These are phyloP conservation scores for Phrynocephalus guinanensis DNA, from an alignment of 2,797 vertebrate genomes.

Conservation along the genomic window DNA sequence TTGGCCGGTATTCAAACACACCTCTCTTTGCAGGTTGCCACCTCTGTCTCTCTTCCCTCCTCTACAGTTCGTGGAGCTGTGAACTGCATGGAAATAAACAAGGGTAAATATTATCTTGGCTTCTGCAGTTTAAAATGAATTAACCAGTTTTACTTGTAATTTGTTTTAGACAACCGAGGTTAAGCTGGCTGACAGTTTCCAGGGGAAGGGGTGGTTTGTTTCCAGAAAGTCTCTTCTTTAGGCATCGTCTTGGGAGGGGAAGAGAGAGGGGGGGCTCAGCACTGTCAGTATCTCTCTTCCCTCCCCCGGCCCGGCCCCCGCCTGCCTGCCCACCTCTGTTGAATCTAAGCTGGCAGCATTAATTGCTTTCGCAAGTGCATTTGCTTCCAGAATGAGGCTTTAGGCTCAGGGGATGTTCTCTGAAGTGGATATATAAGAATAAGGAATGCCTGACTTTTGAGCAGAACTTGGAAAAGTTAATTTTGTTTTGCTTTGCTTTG, in stretches of 20 bases:
- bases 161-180: constrained; percentile 33
- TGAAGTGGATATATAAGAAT: neutral
- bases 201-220: neutral
- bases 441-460: neutral
- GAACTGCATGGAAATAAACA: neutral
- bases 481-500: no score
- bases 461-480: neutral
- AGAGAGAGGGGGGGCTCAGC: rapidly evolving
- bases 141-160: constrained; percentile 38
- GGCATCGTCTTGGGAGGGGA: constrained; percentile 6
- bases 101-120: constrained; percentile 38
- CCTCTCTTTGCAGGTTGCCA: neutral
- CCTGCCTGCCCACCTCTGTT: rapidly evolving
- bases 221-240: neutral
- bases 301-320: no score
- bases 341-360: constrained; percentile 10
- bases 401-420: rapidly evolving
- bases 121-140: constrained; percentile 30
- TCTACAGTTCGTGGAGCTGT: neutral
- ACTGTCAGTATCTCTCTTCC: no score
- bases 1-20: neutral
- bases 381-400: neutral
- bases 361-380: constrained; percentile 13
- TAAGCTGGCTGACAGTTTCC: constrained; percentile 27
- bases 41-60: constrained; percentile 1